Conservation (phyloP, 2,797 vertebrate genomes). For the Lepus oiostolus region DNA sequence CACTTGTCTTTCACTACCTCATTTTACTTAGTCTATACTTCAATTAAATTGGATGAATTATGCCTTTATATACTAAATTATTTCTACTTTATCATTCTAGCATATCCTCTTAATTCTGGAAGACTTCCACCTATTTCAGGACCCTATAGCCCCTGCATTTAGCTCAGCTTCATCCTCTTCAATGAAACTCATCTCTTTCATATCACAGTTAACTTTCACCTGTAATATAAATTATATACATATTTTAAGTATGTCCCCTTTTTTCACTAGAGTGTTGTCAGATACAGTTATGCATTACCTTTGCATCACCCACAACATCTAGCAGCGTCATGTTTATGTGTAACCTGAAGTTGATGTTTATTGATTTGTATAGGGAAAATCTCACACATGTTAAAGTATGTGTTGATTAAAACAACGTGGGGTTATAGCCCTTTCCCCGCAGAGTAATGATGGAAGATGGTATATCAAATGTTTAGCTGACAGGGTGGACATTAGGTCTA, state of each 20-base stretch:
- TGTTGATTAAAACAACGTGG: background rate
- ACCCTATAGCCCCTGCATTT: too few species aligned
- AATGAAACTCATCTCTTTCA: background rate
- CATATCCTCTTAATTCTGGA: background rate
- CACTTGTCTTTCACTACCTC: background rate
- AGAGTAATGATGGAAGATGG: background rate
- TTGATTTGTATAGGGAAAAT: background rate
- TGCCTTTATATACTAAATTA: background rate
- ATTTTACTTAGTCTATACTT: background rate
- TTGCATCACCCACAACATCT: background rate
- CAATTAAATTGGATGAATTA: background rate
- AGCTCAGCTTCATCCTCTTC: background rate
- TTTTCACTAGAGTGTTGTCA: background rate
- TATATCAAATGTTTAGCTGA: background rate
- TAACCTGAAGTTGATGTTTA: background rate
- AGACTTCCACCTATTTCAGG: background rate
- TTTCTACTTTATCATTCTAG: accelerated
- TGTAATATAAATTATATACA: background rate
- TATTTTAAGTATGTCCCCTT: background rate
- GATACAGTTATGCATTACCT: background rate
- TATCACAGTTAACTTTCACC: background rate
- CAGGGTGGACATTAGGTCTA: too few species aligned
- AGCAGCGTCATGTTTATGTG: background rate
- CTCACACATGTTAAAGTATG: background rate
- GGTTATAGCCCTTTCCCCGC: background rate